phyloP scores from a whole-genome alignment of 2,888 invertebrate genomes.

The Coecobrya sp. region DNA sequence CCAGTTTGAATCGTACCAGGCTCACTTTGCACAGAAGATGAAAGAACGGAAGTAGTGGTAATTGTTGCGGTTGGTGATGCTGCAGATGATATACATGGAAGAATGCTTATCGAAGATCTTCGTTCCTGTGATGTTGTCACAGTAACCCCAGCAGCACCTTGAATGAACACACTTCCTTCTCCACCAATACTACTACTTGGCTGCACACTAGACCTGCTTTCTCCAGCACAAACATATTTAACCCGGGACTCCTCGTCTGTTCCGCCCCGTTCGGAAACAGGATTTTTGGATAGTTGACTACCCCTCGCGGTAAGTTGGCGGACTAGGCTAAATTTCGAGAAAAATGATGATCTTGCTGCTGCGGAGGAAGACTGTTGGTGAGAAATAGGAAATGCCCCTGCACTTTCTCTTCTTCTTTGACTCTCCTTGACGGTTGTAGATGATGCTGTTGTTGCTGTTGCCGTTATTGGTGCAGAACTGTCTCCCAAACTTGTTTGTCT shows the following conservation, averaged over 20 bases:
- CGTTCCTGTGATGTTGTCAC: slow-evolving; percentile 14
- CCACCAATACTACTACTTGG: not conserved
- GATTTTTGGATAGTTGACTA: slow-evolving; percentile 13
- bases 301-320: slow-evolving; percentile 82
- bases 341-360: too few species aligned
- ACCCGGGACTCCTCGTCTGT: slow-evolving; percentile 1
- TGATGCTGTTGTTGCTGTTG: slow-evolving; percentile 46
- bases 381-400: slow-evolving; percentile 81
- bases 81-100: slow-evolving; percentile 70
- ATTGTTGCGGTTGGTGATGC: too few species aligned
- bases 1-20: slow-evolving; percentile 61
- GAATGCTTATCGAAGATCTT: slow-evolving; percentile 59
- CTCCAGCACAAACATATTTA: too few species aligned
- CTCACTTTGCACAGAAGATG: slow-evolving; percentile 80
- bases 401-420: slow-evolving; percentile 84
- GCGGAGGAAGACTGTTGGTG: slow-evolving; percentile 58
- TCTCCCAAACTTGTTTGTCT: slow-evolving; percentile 86
- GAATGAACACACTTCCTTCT: slow-evolving; percentile 19
- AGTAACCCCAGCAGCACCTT: not conserved
- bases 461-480: slow-evolving; percentile 25
- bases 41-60: slow-evolving; percentile 79
- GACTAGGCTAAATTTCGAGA: slow-evolving; percentile 85
- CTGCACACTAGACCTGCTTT: not conserved
- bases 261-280: not conserved
- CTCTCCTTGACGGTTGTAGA: slow-evolving; percentile 8